Evolutionary conservation across 2,113 vertebrate species (phyloP).

Genomic region (Peucedramus taeniatus): DNA sequence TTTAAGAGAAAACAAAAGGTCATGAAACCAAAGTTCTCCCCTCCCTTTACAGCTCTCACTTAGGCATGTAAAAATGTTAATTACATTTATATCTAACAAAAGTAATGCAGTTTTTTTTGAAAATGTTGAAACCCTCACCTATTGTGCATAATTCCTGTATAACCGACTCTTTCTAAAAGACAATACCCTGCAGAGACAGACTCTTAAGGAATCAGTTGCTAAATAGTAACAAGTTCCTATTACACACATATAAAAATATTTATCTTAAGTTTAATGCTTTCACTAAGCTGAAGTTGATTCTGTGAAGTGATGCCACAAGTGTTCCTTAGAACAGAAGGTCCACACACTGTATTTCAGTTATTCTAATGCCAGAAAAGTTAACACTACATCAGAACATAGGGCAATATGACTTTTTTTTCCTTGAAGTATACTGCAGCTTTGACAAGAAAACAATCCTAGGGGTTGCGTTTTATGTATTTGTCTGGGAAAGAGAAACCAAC

Average conservation of each 20-base stretch:
- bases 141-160: not conserved
- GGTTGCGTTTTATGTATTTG: fast-evolving
- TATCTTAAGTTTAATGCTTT: not conserved
- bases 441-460: not conserved
- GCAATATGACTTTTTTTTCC: not conserved
- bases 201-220: not conserved
- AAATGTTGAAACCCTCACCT: not conserved
- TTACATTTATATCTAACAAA: not conserved
- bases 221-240: not conserved
- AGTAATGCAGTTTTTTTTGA: not conserved
- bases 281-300: not conserved
- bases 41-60: not conserved
- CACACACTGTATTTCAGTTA: not conserved
- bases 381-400: not conserved
- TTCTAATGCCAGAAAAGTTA: not conserved
- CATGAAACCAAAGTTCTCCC: not conserved
- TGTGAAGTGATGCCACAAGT: not conserved
- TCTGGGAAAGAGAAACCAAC: not conserved
- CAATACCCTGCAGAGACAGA: not conserved
- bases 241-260: not conserved
- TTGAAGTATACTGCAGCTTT: not conserved
- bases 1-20: not conserved
- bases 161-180: not conserved
- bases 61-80: not conserved
- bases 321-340: not conserved